Conservation (phyloP, 1,140 invertebrate genomes). For the Drosophila funebris region DNA sequence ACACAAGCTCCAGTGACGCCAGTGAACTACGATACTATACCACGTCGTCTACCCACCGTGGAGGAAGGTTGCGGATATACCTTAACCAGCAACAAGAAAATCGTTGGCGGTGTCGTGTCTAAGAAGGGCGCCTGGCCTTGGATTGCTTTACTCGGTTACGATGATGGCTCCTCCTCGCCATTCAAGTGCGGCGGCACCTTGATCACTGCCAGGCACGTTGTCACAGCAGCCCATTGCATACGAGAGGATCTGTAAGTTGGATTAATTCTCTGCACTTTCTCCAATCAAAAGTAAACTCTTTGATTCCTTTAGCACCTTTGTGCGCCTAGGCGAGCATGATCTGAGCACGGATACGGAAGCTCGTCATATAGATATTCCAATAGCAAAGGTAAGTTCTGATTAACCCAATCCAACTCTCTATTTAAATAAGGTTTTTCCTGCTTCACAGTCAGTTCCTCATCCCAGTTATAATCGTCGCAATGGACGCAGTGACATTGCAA, state of each 20-base stretch:
- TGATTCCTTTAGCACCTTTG: conserved; percentile 48
- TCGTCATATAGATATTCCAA: conserved; percentile 55
- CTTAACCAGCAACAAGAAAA: conserved; percentile 73
- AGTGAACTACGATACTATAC: conserved; percentile 45
- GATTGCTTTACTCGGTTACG: conserved; percentile 75
- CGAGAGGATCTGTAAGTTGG: conserved; percentile 58
- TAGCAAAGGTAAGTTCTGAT: conserved; percentile 43
- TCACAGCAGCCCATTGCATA: conserved; percentile 82
- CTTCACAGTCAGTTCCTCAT: conserved; percentile 47
- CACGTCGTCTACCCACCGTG: conserved; percentile 55
- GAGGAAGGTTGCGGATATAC: conserved; percentile 82
- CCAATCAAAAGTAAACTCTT: background rate
- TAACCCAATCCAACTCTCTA: background rate
- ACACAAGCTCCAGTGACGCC: background rate
- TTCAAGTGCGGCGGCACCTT: conserved; percentile 82
- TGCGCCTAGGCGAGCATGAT: conserved; percentile 80
- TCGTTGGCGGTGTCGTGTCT: conserved; percentile 83
- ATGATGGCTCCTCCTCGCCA: conserved; percentile 54
- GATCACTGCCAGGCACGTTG: conserved; percentile 73
- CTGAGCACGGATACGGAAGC: conserved; percentile 67
- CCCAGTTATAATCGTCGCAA: conserved; percentile 60
- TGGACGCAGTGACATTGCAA: conserved; percentile 73
- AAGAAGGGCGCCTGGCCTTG: conserved; percentile 80
- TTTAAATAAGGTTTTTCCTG: background rate
- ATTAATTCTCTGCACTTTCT: background rate